Evolutionary conservation across 2,113 vertebrate species (phyloP), one percentile per base, ranked within the genome.

Genomic region (Sprattus sprattus): DNA sequence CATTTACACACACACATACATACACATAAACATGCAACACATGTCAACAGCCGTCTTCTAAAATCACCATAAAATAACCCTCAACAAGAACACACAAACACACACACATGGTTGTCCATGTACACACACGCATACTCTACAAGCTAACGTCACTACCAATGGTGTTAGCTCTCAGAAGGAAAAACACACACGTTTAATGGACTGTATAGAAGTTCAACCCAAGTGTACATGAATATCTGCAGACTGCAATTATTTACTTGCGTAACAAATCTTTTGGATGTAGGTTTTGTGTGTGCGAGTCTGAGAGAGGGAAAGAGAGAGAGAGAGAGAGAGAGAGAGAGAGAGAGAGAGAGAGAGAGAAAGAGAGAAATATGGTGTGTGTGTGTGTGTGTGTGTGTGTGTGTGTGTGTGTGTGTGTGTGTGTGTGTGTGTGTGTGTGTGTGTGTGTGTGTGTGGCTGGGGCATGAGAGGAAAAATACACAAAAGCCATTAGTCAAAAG

Each of bases 11-110:
- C 28, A 39, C 13, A 16, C 71, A 39, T 9, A 25, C 64, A 39
- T 10, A 75, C 25, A 75, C 28, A 75, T 8, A 47, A 47, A 47
- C 46, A 47, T 8, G 8, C 46, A 6, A 46, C 46, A 46, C 46
- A 16, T 54, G 50, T 54, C 10, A 18, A 18, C 50, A 82, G 2
- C 46, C 86, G 82, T 89, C 54, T 78, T 80, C 49, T 84, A 44
- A 86, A 83, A 84, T 64, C 45, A 82, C 57, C 45, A 46, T 86
- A 67, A 89, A 84, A 67, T 84, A 89, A 87, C 85, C 86, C 83
- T 86, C 82, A 84, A 78, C 64, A 82, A 45, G 64, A 0, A 45
- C 18, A 44, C 46, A 49, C 16, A 39, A 18, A 45, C 22, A 49
- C 54, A 71, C 75, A 64, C 45, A 67, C 64, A 67, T 13, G 15